Base-by-base conservation (phyloP, 2,113 vertebrate species). In the Corythornis cristatus region DNA sequence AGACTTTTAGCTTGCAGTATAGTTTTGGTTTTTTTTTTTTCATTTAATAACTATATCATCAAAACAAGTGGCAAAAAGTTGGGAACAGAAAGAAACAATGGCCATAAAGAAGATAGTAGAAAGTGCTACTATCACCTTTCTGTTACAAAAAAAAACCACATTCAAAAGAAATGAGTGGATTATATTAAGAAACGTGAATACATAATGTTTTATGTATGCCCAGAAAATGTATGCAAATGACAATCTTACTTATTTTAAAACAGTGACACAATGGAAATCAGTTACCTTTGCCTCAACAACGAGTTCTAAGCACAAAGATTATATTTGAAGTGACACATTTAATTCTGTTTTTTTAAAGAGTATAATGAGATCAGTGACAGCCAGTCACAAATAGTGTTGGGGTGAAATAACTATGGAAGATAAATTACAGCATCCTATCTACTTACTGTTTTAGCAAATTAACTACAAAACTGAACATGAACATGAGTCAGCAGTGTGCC, bases 251-350 rank as follows among this genome's bases (percentile, higher is more conserved):
- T 86, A 83, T 40, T 94, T 95, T 95, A 90, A 94, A 53, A 60
- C 29, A 62, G 10, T 48, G 14, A 29, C 51, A 68, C 83, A 89
- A 50, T 85, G 58, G 22, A 96, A 96, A 92, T 73, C 75, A 64
- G 71, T 82, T 96, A 89, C 40, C 45, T 96, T 83, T 82, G 80
- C 43, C 95, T 86, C 92, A 93, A 83, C 35, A 90, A 87, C 31
- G 26, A 71, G 25, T 40, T 86, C 68, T 72, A 80, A 87, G 12
- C 12, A 43, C 67, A 88, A 86, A 92, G n/a, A 88, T 93, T 93
- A 40, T 86, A 80, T 81, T 88, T 96, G 61, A 94, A 86, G 80
- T 33, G n/a, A 94, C 23, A 83, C 3, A 79, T 96, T 95, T 89
- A 31, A 86, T 93, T 86, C 33, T 31, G 46, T 54, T 89, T 48